phyloP scores from a whole-genome alignment of 2,113 vertebrate species.

The Forbesichthys papilliferus region DNA sequence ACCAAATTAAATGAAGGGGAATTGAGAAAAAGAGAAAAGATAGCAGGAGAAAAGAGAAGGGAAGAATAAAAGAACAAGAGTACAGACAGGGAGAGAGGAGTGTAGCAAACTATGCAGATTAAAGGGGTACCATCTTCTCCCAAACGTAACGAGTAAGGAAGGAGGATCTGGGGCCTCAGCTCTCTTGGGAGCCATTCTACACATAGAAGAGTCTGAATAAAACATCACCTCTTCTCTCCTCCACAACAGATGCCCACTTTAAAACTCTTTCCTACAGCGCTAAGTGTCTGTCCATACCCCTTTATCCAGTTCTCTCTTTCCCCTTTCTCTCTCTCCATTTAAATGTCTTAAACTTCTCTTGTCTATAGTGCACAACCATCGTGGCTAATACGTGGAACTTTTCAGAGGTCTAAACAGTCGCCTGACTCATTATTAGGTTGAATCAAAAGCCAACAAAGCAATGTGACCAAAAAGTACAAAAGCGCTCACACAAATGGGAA shows the following conservation, averaged over 20 bases:
- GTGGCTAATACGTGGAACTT: too few relatives aligned
- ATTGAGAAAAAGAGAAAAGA: conserved; percentile 19
- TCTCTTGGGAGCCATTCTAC: conserved; percentile 16
- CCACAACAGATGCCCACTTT: background rate
- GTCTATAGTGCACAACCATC: too few relatives aligned
- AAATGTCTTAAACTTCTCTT: too few relatives aligned
- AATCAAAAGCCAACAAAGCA: too few relatives aligned
- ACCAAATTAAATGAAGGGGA: conserved; percentile 45
- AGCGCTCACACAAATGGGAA: too few relatives aligned
- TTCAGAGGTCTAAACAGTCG: too few relatives aligned
- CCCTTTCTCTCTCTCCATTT: too few relatives aligned
- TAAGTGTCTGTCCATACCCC: too few relatives aligned
- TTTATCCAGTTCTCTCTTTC: too few relatives aligned
- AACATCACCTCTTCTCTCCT: background rate
- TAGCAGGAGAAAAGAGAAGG: conserved; percentile 4
- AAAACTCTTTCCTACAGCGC: too few relatives aligned
- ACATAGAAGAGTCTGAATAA: conserved; percentile 37
- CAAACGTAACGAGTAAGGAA: conserved; percentile 39
- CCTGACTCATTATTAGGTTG: too few relatives aligned
- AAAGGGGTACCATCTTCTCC: conserved; percentile 44
- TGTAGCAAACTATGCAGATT: conserved; percentile 32
- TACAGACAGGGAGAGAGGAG: background rate
- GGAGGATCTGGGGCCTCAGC: conserved; percentile 21
- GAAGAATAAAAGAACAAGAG: background rate
- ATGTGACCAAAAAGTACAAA: too few relatives aligned